phyloP scores from a whole-genome alignment of 1,140 invertebrate genomes.

The Drosophila orosa region DNA sequence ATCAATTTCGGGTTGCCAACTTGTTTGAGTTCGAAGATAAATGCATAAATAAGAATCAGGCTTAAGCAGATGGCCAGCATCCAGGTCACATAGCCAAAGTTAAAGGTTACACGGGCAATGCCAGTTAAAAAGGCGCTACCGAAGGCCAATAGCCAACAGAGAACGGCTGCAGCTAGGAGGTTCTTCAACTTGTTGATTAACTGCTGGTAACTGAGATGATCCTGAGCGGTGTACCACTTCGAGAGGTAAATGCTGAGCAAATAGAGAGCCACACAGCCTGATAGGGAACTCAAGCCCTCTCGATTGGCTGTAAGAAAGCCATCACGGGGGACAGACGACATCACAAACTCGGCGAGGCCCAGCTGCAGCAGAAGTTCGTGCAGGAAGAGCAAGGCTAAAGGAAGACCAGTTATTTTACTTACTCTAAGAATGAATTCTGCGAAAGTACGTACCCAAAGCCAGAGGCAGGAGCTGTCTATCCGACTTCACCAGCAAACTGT shows the following conservation, averaged over 20 bases:
- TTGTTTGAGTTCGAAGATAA: constrained; percentile 54
- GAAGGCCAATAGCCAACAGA: constrained; percentile 38
- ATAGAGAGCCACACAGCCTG: constrained; percentile 94
- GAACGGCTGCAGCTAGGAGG: constrained; percentile 6
- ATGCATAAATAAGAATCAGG: constrained; percentile 41
- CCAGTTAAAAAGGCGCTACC: constrained; percentile 28
- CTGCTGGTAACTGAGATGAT: constrained; percentile 24
- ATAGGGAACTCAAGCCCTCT: constrained; percentile 93
- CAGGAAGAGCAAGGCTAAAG: constrained; percentile 85
- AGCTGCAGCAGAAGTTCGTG: constrained; percentile 89
- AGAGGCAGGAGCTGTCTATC: constrained; percentile 47
- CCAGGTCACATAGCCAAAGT: constrained; percentile 59
- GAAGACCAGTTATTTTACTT: background rate
- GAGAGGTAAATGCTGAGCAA: constrained; percentile 88
- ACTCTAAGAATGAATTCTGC: background rate
- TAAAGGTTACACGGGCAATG: constrained; percentile 63
- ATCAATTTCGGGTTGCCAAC: background rate
- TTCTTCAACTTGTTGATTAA: constrained; percentile 36
- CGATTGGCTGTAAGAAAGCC: constrained; percentile 92
- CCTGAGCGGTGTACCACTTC: constrained; percentile 52
- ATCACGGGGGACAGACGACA: constrained; percentile 86
- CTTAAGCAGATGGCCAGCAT: constrained; percentile 19
- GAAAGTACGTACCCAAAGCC: constrained; percentile 72
- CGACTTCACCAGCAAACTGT: constrained; percentile 33
- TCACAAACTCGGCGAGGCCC: constrained; percentile 90